These are phyloP conservation scores for Labeo calbasu DNA, from an alignment of 2,797 vertebrate species.

Conservation along the genomic window DNA sequence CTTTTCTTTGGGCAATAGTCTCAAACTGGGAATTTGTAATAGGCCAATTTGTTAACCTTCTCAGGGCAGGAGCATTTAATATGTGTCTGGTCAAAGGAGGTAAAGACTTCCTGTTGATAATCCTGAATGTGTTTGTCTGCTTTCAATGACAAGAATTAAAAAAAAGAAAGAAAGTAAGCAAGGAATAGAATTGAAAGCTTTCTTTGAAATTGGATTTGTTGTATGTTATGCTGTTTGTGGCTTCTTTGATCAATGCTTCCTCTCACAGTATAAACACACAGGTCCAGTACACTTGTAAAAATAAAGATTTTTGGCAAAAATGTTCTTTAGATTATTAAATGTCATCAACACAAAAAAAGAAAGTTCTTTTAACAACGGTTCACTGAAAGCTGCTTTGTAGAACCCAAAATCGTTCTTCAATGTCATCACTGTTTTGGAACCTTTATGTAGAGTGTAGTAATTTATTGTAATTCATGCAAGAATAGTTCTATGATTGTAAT, in stretches of 20 bases:
- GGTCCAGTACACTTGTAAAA: background rate
- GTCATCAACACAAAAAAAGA: too few species aligned
- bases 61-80: slow-evolving; percentile 63
- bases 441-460: background rate
- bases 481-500: slow-evolving; percentile 16
- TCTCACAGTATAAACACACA: slow-evolving; percentile 4
- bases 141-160: slow-evolving; percentile 40
- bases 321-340: background rate
- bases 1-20: slow-evolving; percentile 62
- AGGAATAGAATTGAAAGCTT: slow-evolving; percentile 5
- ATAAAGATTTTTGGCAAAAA: background rate
- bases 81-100: slow-evolving; percentile 61
- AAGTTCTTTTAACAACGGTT: background rate
- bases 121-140: slow-evolving; percentile 62
- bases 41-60: slow-evolving; percentile 68
- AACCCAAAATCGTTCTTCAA: background rate
- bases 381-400: background rate
- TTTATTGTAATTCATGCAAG: slow-evolving; percentile 11
- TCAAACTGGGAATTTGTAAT: slow-evolving; percentile 63
- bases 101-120: slow-evolving; percentile 64
- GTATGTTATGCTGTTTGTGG: background rate
- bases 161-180: slow-evolving; percentile 20
- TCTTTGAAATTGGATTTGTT: background rate
- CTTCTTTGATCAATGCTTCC: background rate
- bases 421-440: background rate